A percentile compares a stretch with the other conserved stretches of the same genome.
These are phyloP conservation scores for Laticauda colubrina DNA, from an alignment of 2,113 vertebrate species.

Conservation along the genomic window DNA sequence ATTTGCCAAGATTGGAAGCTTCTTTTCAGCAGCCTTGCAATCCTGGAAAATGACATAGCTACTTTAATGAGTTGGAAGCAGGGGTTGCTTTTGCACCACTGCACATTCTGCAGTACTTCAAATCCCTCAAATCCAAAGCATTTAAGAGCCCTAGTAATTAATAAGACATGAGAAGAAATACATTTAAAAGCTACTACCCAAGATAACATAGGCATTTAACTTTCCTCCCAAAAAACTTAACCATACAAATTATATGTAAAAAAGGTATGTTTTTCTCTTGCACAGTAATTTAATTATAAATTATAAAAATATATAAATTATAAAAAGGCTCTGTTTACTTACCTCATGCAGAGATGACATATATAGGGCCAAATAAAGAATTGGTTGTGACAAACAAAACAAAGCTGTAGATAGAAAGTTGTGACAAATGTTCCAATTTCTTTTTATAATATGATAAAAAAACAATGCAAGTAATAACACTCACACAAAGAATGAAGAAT, in stretches of 20 bases:
- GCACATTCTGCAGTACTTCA: background rate
- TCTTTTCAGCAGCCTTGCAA: background rate
- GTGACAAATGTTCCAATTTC: background rate
- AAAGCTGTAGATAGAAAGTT: slow-evolving; percentile 55
- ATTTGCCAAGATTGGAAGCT: background rate
- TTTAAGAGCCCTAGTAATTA: background rate
- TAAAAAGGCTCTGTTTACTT: slow-evolving; percentile 40
- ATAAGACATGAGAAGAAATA: background rate
- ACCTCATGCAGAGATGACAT: slow-evolving; percentile 71
- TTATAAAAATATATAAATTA: background rate
- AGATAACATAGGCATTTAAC: background rate
- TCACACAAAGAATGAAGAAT: background rate
- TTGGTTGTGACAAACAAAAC: slow-evolving; percentile 62
- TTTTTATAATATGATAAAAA: background rate
- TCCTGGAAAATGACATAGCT: background rate
- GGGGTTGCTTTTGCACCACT: background rate
- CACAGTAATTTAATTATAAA: slow-evolving; percentile 13
- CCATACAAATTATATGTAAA: background rate
- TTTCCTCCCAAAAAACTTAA: background rate
- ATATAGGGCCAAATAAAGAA: slow-evolving; percentile 67
- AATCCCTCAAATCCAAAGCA: background rate
- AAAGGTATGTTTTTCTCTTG: background rate
- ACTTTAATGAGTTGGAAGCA: background rate
- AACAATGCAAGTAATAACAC: background rate
- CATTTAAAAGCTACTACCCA: background rate